Evolutionary conservation across 1,140 invertebrate genomes (phyloP), one percentile per base, ranked within the genome.

Genomic region (Eurosta solidaginis): DNA sequence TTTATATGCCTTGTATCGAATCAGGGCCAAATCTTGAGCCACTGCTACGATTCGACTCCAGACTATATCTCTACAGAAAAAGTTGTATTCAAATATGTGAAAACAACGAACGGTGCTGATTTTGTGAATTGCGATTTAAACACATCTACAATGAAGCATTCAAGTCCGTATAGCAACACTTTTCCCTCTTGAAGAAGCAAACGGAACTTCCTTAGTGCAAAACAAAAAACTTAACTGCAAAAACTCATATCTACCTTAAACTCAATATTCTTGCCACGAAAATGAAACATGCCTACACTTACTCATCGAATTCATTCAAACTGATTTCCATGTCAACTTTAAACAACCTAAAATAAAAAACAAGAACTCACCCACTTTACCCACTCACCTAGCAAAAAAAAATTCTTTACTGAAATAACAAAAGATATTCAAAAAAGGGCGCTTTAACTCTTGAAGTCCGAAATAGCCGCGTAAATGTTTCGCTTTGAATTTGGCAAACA

Each of bases 391-490:
- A 79, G 20, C 49, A 44, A 63, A 52, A 76, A 76, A 78, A 52
- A 78, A 47, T 42, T 20, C 45, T 45, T 47, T 25, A 80, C 74
- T 77, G 45, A 82, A 82, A 59, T 68, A 50, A 75, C 25, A 59
- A 76, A 81, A 63, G 25, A 20, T 78, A 80, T 79, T 45, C 74
- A 80, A 76, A 83, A 77, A 73, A 85, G 85, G 85, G 85, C 85
- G 85, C 85, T 84, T 83, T 86, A 86, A 86, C 85, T 86, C 82
- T 82, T 79, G 79, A 85, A 86, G 85, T 81, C 85, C 83, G 85
- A 86, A 86, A 86, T 86, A 86, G 85, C 85, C 85, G 85, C 85
- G 83, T 86, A 86, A 86, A 86, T 81, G 85, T 84, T 86, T 86
- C 85, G 83, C 82, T 68, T 40, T 29, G 27, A 33, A 40, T 68